These are phyloP conservation scores for Ectemnius lituratus DNA, from an alignment of 2,888 invertebrate species.

Conservation along the genomic window DNA sequence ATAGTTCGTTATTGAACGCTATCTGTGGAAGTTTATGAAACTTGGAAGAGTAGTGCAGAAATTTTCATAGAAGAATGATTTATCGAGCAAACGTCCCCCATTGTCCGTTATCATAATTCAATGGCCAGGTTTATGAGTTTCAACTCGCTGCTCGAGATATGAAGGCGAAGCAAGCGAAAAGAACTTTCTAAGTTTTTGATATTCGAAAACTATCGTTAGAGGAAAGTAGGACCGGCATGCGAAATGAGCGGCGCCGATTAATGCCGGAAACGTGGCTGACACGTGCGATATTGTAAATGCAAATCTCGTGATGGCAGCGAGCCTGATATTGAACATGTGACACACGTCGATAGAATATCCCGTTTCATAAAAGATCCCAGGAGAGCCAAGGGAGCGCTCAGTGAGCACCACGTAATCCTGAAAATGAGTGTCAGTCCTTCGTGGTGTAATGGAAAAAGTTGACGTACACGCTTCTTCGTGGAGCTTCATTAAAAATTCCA, in stretches of 20 bases:
- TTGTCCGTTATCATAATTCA: too few relatives aligned
- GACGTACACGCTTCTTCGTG: too few relatives aligned
- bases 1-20: too few relatives aligned
- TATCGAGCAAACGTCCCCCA: too few relatives aligned
- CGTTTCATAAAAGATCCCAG: slow-evolving; percentile 36
- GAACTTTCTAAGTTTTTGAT: slow-evolving; percentile 26
- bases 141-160: not conserved
- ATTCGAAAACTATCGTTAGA: slow-evolving; percentile 30
- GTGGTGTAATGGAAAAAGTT: not conserved
- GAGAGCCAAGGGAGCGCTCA: not conserved
- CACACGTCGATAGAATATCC: slow-evolving; percentile 40
- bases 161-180: not conserved
- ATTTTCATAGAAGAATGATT: too few relatives aligned
- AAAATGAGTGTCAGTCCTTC: slow-evolving; percentile 10
- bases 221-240: slow-evolving; percentile 33
- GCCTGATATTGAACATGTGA: slow-evolving; percentile 43
- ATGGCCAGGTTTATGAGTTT: not conserved
- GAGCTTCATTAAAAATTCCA: not conserved
- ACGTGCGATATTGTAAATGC: slow-evolving; percentile 51
- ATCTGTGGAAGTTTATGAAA: too few relatives aligned
- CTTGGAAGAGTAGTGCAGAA: too few relatives aligned
- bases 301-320: slow-evolving; percentile 36
- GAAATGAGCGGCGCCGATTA: slow-evolving; percentile 30
- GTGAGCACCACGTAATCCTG: slow-evolving; percentile 21
- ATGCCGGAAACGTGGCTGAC: slow-evolving; percentile 41